Base-by-base conservation (phyloP, 2,797 vertebrate species). In the Peromyscus aztecus region DNA sequence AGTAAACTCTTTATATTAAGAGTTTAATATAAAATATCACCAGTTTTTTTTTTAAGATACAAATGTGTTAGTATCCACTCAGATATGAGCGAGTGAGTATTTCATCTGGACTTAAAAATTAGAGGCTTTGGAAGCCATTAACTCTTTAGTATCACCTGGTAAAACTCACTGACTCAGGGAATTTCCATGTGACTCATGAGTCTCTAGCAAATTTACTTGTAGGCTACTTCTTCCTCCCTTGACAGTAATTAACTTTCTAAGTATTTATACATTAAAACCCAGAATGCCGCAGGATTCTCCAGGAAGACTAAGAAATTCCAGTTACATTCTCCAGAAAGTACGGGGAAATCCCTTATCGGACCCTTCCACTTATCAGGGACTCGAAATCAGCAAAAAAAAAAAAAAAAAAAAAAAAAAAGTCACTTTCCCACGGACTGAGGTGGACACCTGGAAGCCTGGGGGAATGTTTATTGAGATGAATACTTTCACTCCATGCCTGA, bases 181-280 rank as follows among this genome's bases (percentile, higher is more conserved):
- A 89, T 92, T 89, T 90, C 93, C 95, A 88, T n/a, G 13, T 29
- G 21, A 89, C 2, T 2, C 59, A 17, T 89, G 91, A 95, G 55
- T 97, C 95, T 95, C 55, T 27, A n/a, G 40, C 67, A 21, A 91
- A 73, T 61, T 34, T 63, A 43, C 13, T 77, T 29, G 63, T 65
- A 2, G 0, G 3, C 63, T 31, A 23, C 27, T 4, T 73, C 6
- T 11, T 27, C 91, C 52, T 46, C 89, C 90, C 59, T 29, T 9
- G 31, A 83, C 82, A 85, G 52, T 69, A 0, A 77, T 63, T 88
- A 23, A n/a, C 46, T 94, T 34, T 89, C 69, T 49, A 19, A 69
- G 76, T 88, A 73, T 93, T 96, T 93, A 95, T 23, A 57, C 46
- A 75, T 46, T 73, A 89, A 93, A 95, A 31, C 71, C 82, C 78